These are phyloP conservation scores for Darwinula stevensoni DNA, from an alignment of 2,888 invertebrate genomes.

Conservation along the genomic window DNA sequence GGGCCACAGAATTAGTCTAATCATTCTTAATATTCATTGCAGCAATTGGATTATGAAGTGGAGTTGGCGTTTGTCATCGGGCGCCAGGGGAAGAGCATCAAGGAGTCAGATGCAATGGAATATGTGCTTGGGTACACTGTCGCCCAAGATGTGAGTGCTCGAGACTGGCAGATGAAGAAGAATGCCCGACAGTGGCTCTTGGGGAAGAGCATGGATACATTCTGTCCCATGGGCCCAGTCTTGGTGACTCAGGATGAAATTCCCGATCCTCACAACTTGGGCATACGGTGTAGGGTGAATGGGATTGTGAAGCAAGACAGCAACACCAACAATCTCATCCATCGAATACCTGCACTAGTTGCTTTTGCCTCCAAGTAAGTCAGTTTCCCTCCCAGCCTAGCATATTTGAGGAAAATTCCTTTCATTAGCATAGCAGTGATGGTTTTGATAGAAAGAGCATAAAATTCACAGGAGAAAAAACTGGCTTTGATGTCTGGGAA, in stretches of 20 bases:
- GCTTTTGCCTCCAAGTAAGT: constrained; percentile 39
- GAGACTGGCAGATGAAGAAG: constrained; percentile 52
- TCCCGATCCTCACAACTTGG: constrained; percentile 33
- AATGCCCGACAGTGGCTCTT: constrained; percentile 51
- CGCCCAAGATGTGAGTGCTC: constrained; percentile 57
- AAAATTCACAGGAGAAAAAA: no score
- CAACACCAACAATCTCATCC: constrained; percentile 46
- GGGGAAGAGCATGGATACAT: constrained; percentile 51
- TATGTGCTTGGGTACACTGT: constrained; percentile 56
- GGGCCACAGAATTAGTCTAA: no score
- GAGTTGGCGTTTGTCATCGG: constrained; percentile 60
- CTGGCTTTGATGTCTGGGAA: no score
- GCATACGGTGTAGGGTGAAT: constrained; percentile 41
- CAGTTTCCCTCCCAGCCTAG: no score
- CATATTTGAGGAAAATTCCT: no score
- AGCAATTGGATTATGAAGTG: constrained; percentile 25
- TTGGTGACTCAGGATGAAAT: constrained; percentile 13
- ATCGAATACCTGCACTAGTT: constrained; percentile 42
- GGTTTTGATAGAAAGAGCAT: neutral
- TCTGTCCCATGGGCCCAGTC: constrained; percentile 33
- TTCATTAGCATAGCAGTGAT: no score
- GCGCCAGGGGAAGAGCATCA: constrained; percentile 33
- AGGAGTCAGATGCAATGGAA: constrained; percentile 32
- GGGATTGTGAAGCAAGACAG: constrained; percentile 44
- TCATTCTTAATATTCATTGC: no score